Evolutionary conservation across 2,888 invertebrate species (phyloP).

Genomic region (Julus scandinavius): DNA sequence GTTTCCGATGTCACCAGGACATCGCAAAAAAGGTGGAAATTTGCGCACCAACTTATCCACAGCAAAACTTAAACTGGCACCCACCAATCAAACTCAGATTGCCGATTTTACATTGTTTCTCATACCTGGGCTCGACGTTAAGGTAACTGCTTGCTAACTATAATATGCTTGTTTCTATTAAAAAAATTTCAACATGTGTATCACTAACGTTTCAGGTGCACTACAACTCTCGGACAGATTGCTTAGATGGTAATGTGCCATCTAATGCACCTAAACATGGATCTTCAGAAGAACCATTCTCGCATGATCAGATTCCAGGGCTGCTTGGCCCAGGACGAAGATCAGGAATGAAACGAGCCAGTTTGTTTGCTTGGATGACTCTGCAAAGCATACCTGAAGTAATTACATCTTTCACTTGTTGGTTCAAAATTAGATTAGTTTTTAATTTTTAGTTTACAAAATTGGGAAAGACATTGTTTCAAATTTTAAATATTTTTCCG

Average conservation of each 20-base stretch:
- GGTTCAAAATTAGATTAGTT: too few relatives aligned
- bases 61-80: conserved; percentile 59
- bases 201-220: conserved; percentile 71
- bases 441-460: too few relatives aligned
- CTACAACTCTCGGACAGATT: conserved; percentile 81
- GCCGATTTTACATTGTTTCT: conserved; percentile 83
- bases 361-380: conserved; percentile 94
- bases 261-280: conserved; percentile 59
- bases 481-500: too few relatives aligned
- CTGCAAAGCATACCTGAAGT: conserved; percentile 92
- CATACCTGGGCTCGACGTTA: conserved; percentile 90
- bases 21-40: conserved; percentile 66
- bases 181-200: background rate
- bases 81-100: conserved; percentile 59
- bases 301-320: background rate
- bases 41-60: conserved; percentile 59
- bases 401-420: background rate
- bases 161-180: conserved; percentile 43
- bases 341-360: conserved; percentile 81
- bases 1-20: conserved; percentile 69
- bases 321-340: conserved; percentile 54
- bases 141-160: conserved; percentile 68
- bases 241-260: conserved; percentile 70
- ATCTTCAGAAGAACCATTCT: background rate
- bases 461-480: too few relatives aligned